Evolutionary conservation across 2,113 vertebrate species (phyloP), one percentile per base, ranked within the genome.

Genomic region (Cichladusa arquata): DNA sequence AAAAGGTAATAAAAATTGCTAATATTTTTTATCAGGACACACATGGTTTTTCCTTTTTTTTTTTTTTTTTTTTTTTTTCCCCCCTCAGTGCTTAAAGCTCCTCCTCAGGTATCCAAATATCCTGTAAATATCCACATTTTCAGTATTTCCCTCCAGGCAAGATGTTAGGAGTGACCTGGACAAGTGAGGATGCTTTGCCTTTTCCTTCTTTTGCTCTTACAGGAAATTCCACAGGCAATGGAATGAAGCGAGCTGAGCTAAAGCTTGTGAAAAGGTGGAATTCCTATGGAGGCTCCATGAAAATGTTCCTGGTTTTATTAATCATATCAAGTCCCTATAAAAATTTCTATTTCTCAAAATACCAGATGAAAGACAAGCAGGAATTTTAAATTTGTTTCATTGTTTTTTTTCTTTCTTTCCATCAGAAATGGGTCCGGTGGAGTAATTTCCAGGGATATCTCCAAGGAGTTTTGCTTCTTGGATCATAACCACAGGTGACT

Each of bases 1-100:
- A 93, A 97, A 94, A 95, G 95, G 96, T 84, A 96, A 96, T 97
- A 96, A 96, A 97, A 96, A 95, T 69, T 29, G 60, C 83, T 92
- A 90, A 94, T 96, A 92, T 94, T 96, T 96, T 96, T 96, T 88
- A 86, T 66, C 2, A 6, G 80, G 94, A 57, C 86, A 88, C 36
- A 48, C 70, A 64, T 20, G 85, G 60, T 71, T 93, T 92, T 84
- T 58, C 17, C 4, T 25, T 6, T 42, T 60, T n/a, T 42, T 23
- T 34, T 36, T 53, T 38, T 29, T 31, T 40, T 33, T 40, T 42
- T 40, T 40, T 48, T 28, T 38, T 48, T 14, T 6, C 14, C 0
- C 0, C 1, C 5, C 48, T 76, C 58, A 29, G 56, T 31, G 26
- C 36, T 14, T 86, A 57, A 86, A 81, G 9, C 36, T 92, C 13